These are phyloP conservation scores for Ctenodactylus gundi DNA, from an alignment of 2,113 vertebrate species.

Conservation along the genomic window DNA sequence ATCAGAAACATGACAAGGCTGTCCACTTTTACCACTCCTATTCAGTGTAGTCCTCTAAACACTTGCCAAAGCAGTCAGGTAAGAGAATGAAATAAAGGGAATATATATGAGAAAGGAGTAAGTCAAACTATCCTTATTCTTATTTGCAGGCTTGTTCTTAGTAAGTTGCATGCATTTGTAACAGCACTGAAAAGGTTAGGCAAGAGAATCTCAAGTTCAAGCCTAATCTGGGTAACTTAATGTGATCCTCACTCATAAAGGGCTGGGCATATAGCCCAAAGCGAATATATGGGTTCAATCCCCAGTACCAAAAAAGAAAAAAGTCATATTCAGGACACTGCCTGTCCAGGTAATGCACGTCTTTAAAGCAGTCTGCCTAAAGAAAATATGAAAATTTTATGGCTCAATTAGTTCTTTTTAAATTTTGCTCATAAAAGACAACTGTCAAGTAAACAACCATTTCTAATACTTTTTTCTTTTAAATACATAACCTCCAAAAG, in stretches of 20 bases:
- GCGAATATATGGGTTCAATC: not conserved
- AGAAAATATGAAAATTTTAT: slow-evolving; percentile 7
- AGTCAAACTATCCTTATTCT: too few relatives aligned
- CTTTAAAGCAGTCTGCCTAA: not conserved
- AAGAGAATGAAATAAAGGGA: too few relatives aligned
- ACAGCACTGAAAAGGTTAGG: not conserved
- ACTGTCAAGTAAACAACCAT: not conserved
- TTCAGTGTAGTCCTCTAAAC: too few relatives aligned
- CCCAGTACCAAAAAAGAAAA: not conserved
- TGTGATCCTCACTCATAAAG: not conserved
- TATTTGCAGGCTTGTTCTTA: too few relatives aligned
- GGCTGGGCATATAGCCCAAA: not conserved
- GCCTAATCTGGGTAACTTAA: not conserved
- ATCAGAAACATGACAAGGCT: too few relatives aligned
- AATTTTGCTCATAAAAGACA: not conserved
- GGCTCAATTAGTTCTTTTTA: not conserved
- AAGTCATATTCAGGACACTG: not conserved
- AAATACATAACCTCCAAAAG: too few relatives aligned
- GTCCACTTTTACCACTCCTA: too few relatives aligned
- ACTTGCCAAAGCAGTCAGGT: too few relatives aligned
- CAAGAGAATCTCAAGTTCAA: not conserved
- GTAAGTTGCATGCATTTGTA: not conserved
- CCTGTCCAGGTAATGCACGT: not conserved
- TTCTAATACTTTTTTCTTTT: slow-evolving; percentile 45
- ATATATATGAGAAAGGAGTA: too few relatives aligned